phyloP scores from a whole-genome alignment of 2,113 vertebrate species.

The Marcusenius ussheri region DNA sequence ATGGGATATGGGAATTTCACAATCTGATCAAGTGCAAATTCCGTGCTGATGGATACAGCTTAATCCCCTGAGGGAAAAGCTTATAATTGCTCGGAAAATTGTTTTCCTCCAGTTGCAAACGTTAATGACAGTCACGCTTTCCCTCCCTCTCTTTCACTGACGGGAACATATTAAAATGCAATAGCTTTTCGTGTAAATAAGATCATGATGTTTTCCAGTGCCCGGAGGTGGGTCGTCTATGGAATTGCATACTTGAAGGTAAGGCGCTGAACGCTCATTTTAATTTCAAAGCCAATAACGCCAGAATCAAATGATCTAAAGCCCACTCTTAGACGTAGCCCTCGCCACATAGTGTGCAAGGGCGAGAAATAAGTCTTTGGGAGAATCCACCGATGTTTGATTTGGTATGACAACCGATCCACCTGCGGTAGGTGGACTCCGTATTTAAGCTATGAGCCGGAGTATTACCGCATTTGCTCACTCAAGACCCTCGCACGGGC shows the following conservation, averaged over 20 bases:
- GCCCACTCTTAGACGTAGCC: neutral
- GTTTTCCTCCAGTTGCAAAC: conserved; percentile 19
- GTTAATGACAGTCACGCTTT: neutral
- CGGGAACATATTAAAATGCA: neutral
- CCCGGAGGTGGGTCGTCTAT: conserved; percentile 31
- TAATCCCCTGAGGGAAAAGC: conserved; percentile 6
- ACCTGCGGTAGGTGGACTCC: neutral
- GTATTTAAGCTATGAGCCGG: neutral
- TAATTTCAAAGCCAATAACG: neutral
- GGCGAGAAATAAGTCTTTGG: neutral
- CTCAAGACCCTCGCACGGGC: neutral
- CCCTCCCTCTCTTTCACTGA: neutral
- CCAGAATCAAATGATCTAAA: neutral
- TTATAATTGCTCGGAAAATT: conserved; percentile 27
- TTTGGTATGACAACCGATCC: neutral
- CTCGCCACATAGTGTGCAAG: neutral
- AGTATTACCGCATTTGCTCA: neutral
- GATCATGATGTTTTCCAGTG: conserved; percentile 4
- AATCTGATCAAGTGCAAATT: conserved; percentile 3
- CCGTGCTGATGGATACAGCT: conserved; percentile 18
- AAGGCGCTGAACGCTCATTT: neutral
- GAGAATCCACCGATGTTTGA: neutral
- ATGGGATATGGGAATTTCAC: neutral
- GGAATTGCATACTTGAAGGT: conserved; percentile 45
- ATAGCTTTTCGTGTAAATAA: neutral